phyloP scores from a whole-genome alignment of 2,113 vertebrate species.

The Hippolais icterina region DNA sequence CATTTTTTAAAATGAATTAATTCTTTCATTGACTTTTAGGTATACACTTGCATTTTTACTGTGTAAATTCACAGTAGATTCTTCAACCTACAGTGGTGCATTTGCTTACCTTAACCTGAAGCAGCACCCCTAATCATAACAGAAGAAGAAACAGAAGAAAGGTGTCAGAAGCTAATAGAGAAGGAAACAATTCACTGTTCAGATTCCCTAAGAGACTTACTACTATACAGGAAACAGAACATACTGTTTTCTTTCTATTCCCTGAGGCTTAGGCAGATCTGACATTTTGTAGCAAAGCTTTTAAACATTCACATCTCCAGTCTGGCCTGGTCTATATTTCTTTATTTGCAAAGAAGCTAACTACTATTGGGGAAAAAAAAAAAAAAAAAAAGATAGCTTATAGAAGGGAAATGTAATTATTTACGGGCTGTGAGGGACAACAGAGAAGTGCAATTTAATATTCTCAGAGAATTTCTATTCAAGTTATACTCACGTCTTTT shows the following conservation, averaged over 20 bases:
- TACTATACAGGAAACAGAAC: constrained; percentile 13
- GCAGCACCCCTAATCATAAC: background rate
- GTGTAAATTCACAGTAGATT: background rate
- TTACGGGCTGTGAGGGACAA: background rate
- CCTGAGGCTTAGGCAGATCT: constrained; percentile 3
- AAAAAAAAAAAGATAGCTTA: background rate
- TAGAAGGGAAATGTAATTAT: background rate
- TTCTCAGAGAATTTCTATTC: background rate
- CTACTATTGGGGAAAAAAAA: background rate
- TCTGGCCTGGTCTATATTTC: background rate
- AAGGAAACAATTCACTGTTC: background rate
- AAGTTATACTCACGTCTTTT: background rate
- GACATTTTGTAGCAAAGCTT: background rate
- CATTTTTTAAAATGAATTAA: background rate
- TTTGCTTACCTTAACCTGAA: constrained; percentile 35
- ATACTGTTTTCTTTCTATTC: background rate
- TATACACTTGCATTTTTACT: background rate
- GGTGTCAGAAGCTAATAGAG: background rate
- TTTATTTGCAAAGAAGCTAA: background rate
- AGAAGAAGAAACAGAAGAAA: background rate
- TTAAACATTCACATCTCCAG: background rate
- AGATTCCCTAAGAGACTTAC: constrained; percentile 5
- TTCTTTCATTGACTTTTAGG: background rate
- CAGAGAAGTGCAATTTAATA: background rate
- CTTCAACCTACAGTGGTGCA: background rate